Evolutionary conservation across 1,140 invertebrate genomes (phyloP), one percentile per base, ranked within the genome.

Genomic region (Drosophila mauritiana): DNA sequence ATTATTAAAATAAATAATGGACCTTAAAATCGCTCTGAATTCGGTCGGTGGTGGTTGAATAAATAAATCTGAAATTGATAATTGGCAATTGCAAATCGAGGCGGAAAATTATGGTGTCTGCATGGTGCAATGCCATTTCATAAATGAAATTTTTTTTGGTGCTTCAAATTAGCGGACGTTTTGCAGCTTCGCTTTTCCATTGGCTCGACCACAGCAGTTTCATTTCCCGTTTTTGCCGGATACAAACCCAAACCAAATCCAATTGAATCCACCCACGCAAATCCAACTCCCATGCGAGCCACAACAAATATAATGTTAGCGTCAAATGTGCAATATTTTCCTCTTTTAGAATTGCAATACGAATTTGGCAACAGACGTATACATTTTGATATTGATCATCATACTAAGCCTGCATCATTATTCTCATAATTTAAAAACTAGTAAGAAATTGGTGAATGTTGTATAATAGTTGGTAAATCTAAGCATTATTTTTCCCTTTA

Each of bases 1-100:
- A 85, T 86, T 86, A 85, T 86, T 86, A 70, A 81, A 86, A 85
- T 86, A 86, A 85, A 85, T 86, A 86, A 86, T 86, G 56, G 53
- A 37, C 56, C 17, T 51, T 42, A 52, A 58, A 70, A 65, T 55
- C 46, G 57, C 43, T 59, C 31, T 13, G 5, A 13, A 25, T 25
- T 46, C 25, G 5, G 10, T 13, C 11, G 45, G 5, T 25, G 45
- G 12, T 13, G 34, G n/a, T 12, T 49, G 54, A 69, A 70, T 56
- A 40, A 51, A 64, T 43, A 40, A 73, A 73, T 55, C 62, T 17
- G 40, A 48, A 84, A 81, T 80, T 80, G 77, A 78, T 85, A 80
- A 84, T 84, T 73, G 62, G 36, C 78, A 81, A 10, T 74, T 81
- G 63, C 58, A 73, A 77, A 77, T 85, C 73, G 57, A 77, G 52